Conservation (phyloP, 2,113 vertebrate genomes). For the Columba janthina region DNA sequence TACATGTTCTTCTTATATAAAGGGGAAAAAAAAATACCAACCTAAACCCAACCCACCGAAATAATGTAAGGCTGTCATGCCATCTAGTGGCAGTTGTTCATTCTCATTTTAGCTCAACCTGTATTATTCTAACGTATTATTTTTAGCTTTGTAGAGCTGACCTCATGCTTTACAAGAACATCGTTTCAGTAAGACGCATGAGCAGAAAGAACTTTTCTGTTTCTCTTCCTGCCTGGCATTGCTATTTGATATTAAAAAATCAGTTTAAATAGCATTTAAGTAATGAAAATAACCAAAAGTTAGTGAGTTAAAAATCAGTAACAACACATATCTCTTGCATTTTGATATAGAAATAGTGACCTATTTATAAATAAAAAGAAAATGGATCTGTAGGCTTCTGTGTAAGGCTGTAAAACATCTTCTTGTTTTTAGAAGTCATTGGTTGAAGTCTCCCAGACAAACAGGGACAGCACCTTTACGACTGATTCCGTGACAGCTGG, state of each 20-base stretch:
- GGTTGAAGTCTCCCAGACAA: not conserved
- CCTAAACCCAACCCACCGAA: not conserved
- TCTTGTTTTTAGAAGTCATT: not conserved
- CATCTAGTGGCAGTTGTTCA: slow-evolving; percentile 69
- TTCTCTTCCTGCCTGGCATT: not conserved
- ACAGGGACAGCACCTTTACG: not conserved
- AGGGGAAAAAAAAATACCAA: not conserved
- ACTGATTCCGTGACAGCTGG: not conserved
- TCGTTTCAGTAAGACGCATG: not conserved
- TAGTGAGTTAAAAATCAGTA: not conserved
- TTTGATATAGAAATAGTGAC: not conserved
- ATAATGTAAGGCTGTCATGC: slow-evolving; percentile 42
- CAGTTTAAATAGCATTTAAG: not conserved
- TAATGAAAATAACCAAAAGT: not conserved
- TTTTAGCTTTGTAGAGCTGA: slow-evolving; percentile 53
- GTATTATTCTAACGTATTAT: slow-evolving; percentile 1
- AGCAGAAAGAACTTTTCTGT: not conserved
- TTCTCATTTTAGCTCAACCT: not conserved
- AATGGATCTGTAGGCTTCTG: not conserved
- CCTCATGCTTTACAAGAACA: slow-evolving; percentile 43
- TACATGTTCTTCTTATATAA: slow-evolving; percentile 42
- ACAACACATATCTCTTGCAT: not conserved
- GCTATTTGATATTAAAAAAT: not conserved
- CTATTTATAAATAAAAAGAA: not conserved
- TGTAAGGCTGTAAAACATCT: not conserved